Percentiles rank a stretch among this genome's conserved stretches.
Evolutionary conservation across 2,888 invertebrate genomes (phyloP).

Genomic region (Cataglyphis livida): DNA sequence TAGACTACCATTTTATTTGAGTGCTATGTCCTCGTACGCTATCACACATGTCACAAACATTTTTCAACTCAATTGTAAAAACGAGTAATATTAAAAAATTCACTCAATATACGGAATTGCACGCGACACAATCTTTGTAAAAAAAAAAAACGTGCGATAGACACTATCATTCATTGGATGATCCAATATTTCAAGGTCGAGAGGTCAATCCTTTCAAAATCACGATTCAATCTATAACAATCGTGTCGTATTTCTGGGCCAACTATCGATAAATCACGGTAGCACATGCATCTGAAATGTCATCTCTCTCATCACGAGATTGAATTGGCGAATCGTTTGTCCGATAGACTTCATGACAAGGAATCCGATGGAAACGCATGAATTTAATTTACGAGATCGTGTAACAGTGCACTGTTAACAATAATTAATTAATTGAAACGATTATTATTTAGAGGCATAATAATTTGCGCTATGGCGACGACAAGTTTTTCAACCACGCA

Average conservation of each 20-base stretch:
- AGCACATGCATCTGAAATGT: constrained; percentile 60
- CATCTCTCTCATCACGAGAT: constrained; percentile 39
- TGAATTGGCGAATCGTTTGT: constrained; percentile 32
- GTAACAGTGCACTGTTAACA: not conserved
- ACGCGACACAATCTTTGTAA: constrained; percentile 36
- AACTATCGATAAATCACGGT: constrained; percentile 61
- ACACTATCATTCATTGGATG: constrained; percentile 47
- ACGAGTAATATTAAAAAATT: constrained; percentile 23
- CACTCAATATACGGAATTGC: constrained; percentile 39
- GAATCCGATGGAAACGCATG: not conserved
- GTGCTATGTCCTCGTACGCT: constrained; percentile 20
- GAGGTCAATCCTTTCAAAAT: constrained; percentile 33
- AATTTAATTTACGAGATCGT: constrained; percentile 3
- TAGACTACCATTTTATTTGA: constrained; percentile 28
- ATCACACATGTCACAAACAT: constrained; percentile 50
- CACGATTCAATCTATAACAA: constrained; percentile 45
- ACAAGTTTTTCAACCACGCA: not conserved
- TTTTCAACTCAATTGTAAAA: constrained; percentile 43
- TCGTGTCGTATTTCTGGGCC: constrained; percentile 62
- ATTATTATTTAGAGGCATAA: not conserved
- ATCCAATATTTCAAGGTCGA: constrained; percentile 58
- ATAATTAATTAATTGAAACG: not conserved
- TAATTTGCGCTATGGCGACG: not conserved
- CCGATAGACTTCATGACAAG: constrained; percentile 8
- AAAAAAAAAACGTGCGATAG: constrained; percentile 22